phyloP scores from a whole-genome alignment of 2,888 invertebrate species.

The Caenorhabditis becei region DNA sequence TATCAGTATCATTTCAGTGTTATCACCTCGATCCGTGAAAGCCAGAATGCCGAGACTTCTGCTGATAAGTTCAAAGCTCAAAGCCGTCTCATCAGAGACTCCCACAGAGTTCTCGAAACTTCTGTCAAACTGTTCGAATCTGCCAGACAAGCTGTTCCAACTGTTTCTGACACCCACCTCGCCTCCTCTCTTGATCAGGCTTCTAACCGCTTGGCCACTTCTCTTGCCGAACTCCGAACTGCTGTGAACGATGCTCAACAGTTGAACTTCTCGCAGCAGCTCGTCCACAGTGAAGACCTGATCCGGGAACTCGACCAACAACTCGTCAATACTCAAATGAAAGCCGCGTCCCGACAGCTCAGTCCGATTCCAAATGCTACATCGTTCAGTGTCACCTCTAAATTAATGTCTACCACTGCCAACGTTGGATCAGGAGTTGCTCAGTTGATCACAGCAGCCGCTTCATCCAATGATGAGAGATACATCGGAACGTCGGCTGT shows the following conservation, averaged over 20 bases:
- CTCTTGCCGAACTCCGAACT: constrained; percentile 86
- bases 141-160: constrained; percentile 89
- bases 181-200: constrained; percentile 74
- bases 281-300: constrained; percentile 77
- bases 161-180: constrained; percentile 86
- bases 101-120: constrained; percentile 81
- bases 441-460: constrained; percentile 90
- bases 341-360: constrained; percentile 84
- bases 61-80: constrained; percentile 78
- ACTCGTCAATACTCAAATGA: constrained; percentile 88
- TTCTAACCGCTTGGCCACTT: constrained; percentile 85
- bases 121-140: constrained; percentile 87
- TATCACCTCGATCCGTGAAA: constrained; percentile 74
- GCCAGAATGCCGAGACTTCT: constrained; percentile 66
- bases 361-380: constrained; percentile 53
- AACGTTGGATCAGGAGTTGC: constrained; percentile 88
- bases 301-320: constrained; percentile 87
- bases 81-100: constrained; percentile 78
- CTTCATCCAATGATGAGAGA: constrained; percentile 84
- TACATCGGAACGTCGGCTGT: constrained; percentile 83
- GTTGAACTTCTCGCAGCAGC: constrained; percentile 82
- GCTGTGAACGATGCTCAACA: constrained; percentile 86
- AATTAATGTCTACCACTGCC: constrained; percentile 64
- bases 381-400: constrained; percentile 47
- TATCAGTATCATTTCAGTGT: constrained; percentile 50